Conservation (phyloP, 2,113 vertebrate species). For the Corythornis vintsioides region DNA sequence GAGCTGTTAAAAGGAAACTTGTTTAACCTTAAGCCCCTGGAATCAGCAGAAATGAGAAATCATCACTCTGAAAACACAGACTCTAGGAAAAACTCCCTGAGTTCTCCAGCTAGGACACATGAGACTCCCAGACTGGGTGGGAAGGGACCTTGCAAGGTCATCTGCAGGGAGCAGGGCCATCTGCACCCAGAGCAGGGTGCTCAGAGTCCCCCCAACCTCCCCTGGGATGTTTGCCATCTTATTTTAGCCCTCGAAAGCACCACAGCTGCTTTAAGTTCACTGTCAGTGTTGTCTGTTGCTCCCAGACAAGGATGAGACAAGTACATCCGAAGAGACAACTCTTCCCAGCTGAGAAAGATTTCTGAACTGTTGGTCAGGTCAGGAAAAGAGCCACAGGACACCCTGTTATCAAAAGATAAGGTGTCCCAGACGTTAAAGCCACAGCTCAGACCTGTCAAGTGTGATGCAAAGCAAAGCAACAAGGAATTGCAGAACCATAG, state of each 20-base stretch:
- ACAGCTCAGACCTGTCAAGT: not conserved
- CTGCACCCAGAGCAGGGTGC: not conserved
- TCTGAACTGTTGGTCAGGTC: not conserved
- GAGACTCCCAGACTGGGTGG: not conserved
- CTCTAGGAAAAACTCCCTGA: not conserved
- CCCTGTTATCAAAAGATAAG: not conserved
- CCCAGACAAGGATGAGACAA: not conserved
- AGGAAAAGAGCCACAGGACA: not conserved
- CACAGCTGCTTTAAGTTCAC: not conserved
- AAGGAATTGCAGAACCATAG: not conserved
- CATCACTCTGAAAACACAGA: not conserved
- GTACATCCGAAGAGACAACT: not conserved
- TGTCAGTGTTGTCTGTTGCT: not conserved
- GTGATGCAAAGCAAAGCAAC: not conserved
- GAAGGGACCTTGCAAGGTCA: not conserved
- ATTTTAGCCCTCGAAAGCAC: not conserved
- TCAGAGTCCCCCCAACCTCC: not conserved
- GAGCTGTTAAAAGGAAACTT: not conserved
- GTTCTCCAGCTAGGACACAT: not conserved
- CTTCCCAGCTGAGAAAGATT: not conserved
- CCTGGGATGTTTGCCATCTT: not conserved
- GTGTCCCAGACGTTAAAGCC: not conserved
- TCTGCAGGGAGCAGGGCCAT: not conserved
- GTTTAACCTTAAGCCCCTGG: not conserved
- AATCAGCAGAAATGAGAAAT: slow-evolving; percentile 23